Evolutionary conservation across 2,113 vertebrate genomes (phyloP).

Genomic region (Cervus canadensis): DNA sequence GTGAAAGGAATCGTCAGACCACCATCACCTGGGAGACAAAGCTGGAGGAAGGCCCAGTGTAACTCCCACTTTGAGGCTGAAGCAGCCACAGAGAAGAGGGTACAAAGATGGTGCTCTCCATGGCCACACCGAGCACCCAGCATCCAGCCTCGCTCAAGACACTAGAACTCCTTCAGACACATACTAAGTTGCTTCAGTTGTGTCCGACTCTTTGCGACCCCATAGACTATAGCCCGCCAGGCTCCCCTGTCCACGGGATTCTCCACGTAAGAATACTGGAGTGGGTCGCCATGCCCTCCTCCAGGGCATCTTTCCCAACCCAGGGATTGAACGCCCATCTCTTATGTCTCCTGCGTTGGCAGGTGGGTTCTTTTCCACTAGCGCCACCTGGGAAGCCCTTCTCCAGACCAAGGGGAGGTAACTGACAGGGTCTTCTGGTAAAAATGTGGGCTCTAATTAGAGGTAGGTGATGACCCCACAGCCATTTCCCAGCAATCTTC

Average conservation of each 20-base stretch:
- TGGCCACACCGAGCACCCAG: background rate
- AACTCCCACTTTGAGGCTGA: rapidly evolving
- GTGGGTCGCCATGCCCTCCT: background rate
- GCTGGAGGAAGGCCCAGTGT: rapidly evolving
- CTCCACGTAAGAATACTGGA: background rate
- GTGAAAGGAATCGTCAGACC: background rate
- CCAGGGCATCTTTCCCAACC: background rate
- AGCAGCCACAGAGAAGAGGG: background rate
- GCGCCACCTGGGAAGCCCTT: background rate
- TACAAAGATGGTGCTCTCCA: rapidly evolving
- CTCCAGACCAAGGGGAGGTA: background rate
- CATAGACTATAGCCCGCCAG: background rate
- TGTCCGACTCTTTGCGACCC: rapidly evolving
- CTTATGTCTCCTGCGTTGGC: background rate
- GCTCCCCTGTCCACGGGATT: background rate
- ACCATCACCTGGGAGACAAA: rapidly evolving
- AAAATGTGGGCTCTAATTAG: background rate
- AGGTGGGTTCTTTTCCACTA: background rate
- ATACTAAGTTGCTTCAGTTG: background rate
- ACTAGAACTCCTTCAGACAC: background rate
- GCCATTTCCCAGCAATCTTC: background rate
- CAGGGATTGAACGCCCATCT: background rate
- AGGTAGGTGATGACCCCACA: background rate
- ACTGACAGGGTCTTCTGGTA: background rate
- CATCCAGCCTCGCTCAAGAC: background rate